phyloP scores from a whole-genome alignment of 2,888 invertebrate species.

The Lycophotia porphyrea region DNA sequence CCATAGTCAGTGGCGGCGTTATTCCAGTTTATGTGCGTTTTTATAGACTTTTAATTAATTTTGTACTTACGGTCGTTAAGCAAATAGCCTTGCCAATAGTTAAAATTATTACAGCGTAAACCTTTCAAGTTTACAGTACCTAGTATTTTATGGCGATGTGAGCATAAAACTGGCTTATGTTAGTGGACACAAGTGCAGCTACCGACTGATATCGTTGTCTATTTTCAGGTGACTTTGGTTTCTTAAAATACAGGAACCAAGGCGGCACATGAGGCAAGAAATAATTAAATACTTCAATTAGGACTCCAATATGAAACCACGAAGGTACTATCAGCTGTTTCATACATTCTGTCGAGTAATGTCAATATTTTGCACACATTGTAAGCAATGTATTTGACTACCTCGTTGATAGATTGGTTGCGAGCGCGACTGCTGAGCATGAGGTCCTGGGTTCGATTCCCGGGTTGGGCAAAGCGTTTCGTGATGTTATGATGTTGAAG shows the following conservation, averaged over 20 bases:
- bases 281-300: background rate
- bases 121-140: slow-evolving; percentile 31
- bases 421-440: too few relatives aligned
- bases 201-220: background rate
- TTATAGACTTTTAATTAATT: slow-evolving; percentile 53
- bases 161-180: slow-evolving; percentile 9
- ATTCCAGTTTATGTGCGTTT: slow-evolving; percentile 46
- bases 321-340: background rate
- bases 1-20: slow-evolving; percentile 15
- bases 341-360: background rate
- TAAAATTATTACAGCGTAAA: slow-evolving; percentile 49
- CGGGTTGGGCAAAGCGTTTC: background rate
- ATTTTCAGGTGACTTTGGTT: background rate
- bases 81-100: slow-evolving; percentile 50
- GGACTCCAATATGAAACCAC: background rate
- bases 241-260: background rate
- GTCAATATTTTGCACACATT: background rate
- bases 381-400: background rate
- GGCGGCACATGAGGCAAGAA: too few relatives aligned
- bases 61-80: slow-evolving; percentile 47
- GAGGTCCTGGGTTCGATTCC: background rate
- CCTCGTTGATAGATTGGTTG: background rate
- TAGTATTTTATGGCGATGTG: slow-evolving; percentile 23
- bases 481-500: background rate
- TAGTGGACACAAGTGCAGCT: background rate